Base-by-base conservation (phyloP, 2,888 invertebrate genomes). In the Scaptodrosophila latifasciaeformis region DNA sequence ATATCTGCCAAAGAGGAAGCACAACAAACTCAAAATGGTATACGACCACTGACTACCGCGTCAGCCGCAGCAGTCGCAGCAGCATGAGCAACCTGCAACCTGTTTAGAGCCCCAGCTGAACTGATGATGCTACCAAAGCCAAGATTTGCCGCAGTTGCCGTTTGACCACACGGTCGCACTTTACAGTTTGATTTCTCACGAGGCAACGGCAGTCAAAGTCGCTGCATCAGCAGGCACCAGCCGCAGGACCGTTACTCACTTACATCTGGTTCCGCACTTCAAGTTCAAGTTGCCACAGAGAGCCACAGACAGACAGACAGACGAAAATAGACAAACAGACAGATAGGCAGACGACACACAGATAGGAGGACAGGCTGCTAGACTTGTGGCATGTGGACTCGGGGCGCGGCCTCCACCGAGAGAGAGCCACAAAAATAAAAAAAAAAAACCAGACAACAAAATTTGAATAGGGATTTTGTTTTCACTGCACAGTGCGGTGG, bases 111-210 rank as follows among this genome's bases (percentile, higher is more conserved):
- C 59, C 53, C 44, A 21, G 37, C 60, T 57, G 62, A 52, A 51
- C 53, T n/a, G 46, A 37, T 47, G 49, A 52, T 45, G 57, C 10
- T 24, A 43, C 7, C 43, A 43, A 43, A 10, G 24, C 17, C 45
- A 46, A 10, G 35, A 12, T n/a, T 29, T 17, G 31, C 49, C 19
- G 17, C 21, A 29, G 49, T 53, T 15, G 19, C 31, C 15, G 9
- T 35, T 40, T 40, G 40, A 50, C 59, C 51, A 50, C 54, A 60
- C 40, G 57, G 67, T 70, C 74, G 62, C 76, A 74, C 76, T 74
- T 76, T 74, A 74, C 72, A 74, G 72, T 74, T 74, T 76, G 74
- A 74, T 76, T 76, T 74, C 72, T 76, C 72, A 74, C 76, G 74
- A 72, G 72, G 72, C 72, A 68, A 54, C 49, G 54, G 65, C 66